A percentile compares a stretch with the other conserved stretches of the same genome.
phyloP scores from a whole-genome alignment of 1,140 invertebrate genomes.

The Drosophila santomea region DNA sequence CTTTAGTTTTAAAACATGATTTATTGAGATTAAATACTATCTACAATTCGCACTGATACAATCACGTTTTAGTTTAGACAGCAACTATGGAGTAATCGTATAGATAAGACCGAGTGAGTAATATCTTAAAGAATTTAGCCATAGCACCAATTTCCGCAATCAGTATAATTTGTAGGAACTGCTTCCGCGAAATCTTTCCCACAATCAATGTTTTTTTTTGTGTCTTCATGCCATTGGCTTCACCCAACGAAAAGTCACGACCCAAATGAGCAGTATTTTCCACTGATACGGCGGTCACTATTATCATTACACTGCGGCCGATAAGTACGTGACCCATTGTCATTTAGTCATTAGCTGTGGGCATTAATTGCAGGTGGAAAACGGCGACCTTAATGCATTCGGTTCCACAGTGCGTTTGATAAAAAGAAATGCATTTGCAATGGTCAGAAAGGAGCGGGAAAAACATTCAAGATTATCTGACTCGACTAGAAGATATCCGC shows the following conservation, averaged over 20 bases:
- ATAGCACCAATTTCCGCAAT: neutral
- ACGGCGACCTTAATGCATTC: slow-evolving; percentile 59
- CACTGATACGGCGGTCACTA: slow-evolving; percentile 13
- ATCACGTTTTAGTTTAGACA: neutral
- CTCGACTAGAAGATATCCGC: neutral
- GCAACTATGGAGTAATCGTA: neutral
- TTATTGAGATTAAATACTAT: neutral
- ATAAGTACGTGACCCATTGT: slow-evolving; percentile 44
- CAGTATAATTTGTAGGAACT: slow-evolving; percentile 14
- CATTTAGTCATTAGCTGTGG: slow-evolving; percentile 47
- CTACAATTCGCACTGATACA: neutral
- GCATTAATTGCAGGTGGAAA: slow-evolving; percentile 62
- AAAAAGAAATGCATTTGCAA: slow-evolving; percentile 52
- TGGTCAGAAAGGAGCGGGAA: slow-evolving; percentile 1
- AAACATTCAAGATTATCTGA: neutral
- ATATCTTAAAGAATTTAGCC: neutral
- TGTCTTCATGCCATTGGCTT: neutral
- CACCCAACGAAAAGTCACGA: slow-evolving; percentile 31
- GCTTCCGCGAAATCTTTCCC: slow-evolving; percentile 29
- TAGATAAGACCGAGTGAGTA: slow-evolving; percentile 22
- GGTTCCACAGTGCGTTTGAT: slow-evolving; percentile 62
- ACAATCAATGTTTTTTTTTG: slow-evolving; percentile 33
- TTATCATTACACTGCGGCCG: slow-evolving; percentile 32
- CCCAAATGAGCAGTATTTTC: slow-evolving; percentile 21
- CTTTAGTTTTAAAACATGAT: too few species aligned